Percentiles rank a stretch among this genome's conserved stretches.
Conservation (phyloP, 2,888 invertebrate genomes). For the Microchrysa polita region DNA sequence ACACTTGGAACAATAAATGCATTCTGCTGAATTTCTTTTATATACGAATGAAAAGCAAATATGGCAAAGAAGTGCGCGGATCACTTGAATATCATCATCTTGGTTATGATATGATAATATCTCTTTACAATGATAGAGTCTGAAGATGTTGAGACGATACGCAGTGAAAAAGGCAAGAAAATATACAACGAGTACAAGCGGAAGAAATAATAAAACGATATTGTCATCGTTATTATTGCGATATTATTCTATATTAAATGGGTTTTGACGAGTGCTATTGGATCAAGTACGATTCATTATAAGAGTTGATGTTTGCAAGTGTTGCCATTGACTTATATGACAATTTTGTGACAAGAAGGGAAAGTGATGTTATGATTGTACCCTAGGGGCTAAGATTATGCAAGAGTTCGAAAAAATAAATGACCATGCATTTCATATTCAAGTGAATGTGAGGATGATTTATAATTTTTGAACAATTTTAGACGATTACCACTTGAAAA, state of each 20-base stretch:
- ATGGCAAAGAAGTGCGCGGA: not conserved
- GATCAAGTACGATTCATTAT: not conserved
- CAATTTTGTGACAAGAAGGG: no score
- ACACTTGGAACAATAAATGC: not conserved
- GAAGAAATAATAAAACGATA: no score
- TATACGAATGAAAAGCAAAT: no score
- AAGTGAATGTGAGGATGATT: no score
- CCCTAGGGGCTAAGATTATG: no score
- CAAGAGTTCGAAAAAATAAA: no score
- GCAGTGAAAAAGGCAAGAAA: not conserved
- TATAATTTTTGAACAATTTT: no score
- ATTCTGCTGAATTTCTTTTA: not conserved
- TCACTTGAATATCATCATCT: not conserved
- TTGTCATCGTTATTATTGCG: conserved; percentile 8
- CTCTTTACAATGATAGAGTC: not conserved
- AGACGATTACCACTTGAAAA: no score
- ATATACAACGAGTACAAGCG: not conserved
- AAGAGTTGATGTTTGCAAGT: not conserved
- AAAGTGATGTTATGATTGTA: no score
- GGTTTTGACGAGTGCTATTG: not conserved
- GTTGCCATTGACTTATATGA: conserved; percentile 2
- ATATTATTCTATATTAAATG: not conserved
- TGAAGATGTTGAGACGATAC: conserved; percentile 2
- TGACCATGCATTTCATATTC: no score
- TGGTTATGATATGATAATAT: not conserved